Evolutionary conservation across 2,888 invertebrate species (phyloP).

Genomic region (Phyllotreta cruciferae): DNA sequence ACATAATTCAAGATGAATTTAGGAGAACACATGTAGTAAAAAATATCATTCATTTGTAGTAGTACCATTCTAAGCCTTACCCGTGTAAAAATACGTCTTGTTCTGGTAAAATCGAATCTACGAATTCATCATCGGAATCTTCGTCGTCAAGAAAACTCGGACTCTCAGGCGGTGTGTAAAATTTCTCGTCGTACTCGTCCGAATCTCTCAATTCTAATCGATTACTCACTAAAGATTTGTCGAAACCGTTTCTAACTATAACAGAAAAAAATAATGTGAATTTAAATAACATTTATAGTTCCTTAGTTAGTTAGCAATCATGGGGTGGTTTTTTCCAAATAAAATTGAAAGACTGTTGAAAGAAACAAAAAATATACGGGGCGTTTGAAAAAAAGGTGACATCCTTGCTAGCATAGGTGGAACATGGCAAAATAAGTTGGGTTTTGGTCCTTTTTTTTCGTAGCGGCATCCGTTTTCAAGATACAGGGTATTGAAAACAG

Average conservation of each 20-base stretch:
- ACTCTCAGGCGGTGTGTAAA: slow-evolving; percentile 70
- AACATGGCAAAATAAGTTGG: too few relatives aligned
- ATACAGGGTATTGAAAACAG: too few relatives aligned
- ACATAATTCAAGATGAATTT: slow-evolving; percentile 5
- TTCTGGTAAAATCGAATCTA: slow-evolving; percentile 49
- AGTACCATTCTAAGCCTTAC: slow-evolving; percentile 58
- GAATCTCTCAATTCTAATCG: slow-evolving; percentile 49
- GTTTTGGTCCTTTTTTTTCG: too few relatives aligned
- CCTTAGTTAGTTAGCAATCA: too few relatives aligned
- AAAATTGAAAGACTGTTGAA: too few relatives aligned
- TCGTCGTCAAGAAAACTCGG: slow-evolving; percentile 52
- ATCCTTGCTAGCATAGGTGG: too few relatives aligned
- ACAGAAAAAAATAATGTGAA: too few relatives aligned
- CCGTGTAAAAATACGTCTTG: slow-evolving; percentile 72
- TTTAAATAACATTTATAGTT: too few relatives aligned
- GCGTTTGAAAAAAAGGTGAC: too few relatives aligned
- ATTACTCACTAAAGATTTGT: slow-evolving; percentile 3
- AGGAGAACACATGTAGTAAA: background rate
- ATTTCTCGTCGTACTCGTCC: slow-evolving; percentile 64
- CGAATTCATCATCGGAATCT: slow-evolving; percentile 59
- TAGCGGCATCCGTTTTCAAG: too few relatives aligned
- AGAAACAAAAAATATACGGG: too few relatives aligned
- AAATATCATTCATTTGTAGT: background rate
- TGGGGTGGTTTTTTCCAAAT: too few relatives aligned
- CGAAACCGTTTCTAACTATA: slow-evolving; percentile 32